Conservation (phyloP, 1,140 invertebrate species). For the Pissodes strobi region DNA sequence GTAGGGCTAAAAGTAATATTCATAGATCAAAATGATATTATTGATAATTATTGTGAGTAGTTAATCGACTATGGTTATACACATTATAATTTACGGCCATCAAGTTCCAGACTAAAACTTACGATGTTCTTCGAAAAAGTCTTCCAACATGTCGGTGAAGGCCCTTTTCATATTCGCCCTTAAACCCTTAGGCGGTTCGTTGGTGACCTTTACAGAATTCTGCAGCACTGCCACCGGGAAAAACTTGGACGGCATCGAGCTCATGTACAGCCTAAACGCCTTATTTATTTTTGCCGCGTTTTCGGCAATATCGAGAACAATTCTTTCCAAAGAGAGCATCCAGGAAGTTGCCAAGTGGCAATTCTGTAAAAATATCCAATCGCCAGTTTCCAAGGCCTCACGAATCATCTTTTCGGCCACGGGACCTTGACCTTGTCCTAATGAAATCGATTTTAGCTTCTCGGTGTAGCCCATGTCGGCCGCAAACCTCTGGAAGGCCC, state of each 20-base stretch:
- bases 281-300: constrained; percentile 65
- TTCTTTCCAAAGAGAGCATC: constrained; percentile 78
- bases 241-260: constrained; percentile 81
- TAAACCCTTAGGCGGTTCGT: constrained; percentile 88
- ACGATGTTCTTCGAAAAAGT: constrained; percentile 83
- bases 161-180: constrained; percentile 80
- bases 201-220: constrained; percentile 91
- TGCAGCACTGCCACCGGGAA: constrained; percentile 91
- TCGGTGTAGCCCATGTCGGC: constrained; percentile 76
- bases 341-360: constrained; percentile 91
- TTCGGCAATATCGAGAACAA: constrained; percentile 72
- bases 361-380: constrained; percentile 89
- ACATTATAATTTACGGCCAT: too few species aligned
- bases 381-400: constrained; percentile 68
- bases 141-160: constrained; percentile 74
- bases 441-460: constrained; percentile 80
- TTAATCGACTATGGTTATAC: too few species aligned
- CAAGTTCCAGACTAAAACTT: constrained; percentile 42
- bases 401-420: constrained; percentile 82
- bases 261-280: constrained; percentile 83
- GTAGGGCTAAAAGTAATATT: constrained; percentile 71
- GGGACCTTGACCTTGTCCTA: constrained; percentile 88
- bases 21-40: too few species aligned
- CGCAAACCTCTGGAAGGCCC: constrained; percentile 77
- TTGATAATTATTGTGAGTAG: too few species aligned